Evolutionary conservation across 2,797 vertebrate genomes (phyloP).

Genomic region (Enteromius treurensis): DNA sequence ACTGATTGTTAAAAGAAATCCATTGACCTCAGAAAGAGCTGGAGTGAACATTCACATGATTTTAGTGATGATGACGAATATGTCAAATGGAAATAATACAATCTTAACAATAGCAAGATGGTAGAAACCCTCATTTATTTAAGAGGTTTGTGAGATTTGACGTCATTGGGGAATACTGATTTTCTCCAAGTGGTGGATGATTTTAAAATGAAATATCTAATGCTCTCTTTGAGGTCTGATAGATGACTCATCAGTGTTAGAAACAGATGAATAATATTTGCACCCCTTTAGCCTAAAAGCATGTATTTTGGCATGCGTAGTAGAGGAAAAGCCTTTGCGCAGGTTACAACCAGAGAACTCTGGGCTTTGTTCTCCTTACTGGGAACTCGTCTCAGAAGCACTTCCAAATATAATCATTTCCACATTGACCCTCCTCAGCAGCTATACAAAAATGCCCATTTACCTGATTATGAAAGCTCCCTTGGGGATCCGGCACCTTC

Average conservation of each 20-base stretch:
- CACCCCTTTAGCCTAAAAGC: constrained; percentile 26
- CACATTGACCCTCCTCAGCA: constrained; percentile 45
- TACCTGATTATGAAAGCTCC: constrained; percentile 48
- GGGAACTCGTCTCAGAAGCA: constrained; percentile 43
- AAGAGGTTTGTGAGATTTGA: constrained; percentile 20
- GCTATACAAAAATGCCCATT: constrained; percentile 40
- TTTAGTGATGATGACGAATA: constrained; percentile 24
- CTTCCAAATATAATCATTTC: constrained; percentile 59
- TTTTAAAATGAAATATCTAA: constrained; percentile 29
- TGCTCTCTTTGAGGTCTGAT: constrained; percentile 25
- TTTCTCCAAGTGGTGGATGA: constrained; percentile 27
- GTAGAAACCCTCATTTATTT: constrained; percentile 25
- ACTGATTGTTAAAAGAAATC: constrained; percentile 36
- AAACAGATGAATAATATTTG: constrained; percentile 37
- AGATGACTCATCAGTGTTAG: constrained; percentile 36
- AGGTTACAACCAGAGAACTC: constrained; percentile 43
- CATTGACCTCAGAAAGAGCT: constrained; percentile 34
- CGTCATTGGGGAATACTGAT: constrained; percentile 14
- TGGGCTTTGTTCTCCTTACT: constrained; percentile 41
- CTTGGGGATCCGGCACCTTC: constrained; percentile 37
- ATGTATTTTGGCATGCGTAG: constrained; percentile 27
- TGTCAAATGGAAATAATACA: constrained; percentile 20
- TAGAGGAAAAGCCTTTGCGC: constrained; percentile 33
- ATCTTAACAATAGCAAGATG: constrained; percentile 38
- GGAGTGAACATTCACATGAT: constrained; percentile 12